A percentile compares a stretch with the other conserved stretches of the same genome.
Evolutionary conservation across 2,888 invertebrate species (phyloP).

Genomic region (Acanthosepion lycidas): DNA sequence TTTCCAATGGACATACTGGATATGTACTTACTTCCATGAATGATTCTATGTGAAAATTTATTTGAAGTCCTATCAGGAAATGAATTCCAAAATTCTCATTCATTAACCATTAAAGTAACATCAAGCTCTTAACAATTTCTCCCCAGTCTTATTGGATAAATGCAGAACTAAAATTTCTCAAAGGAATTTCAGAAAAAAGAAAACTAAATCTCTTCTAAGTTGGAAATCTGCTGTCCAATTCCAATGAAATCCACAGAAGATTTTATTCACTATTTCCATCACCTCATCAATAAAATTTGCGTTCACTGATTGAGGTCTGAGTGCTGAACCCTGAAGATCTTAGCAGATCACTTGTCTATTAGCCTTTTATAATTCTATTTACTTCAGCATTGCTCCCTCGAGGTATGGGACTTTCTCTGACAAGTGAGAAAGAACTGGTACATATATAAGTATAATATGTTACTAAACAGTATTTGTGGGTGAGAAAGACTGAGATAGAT

Average conservation of each 20-base stretch:
- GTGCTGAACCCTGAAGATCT: constrained; percentile 14
- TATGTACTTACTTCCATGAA: neutral
- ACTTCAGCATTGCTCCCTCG: constrained; percentile 18
- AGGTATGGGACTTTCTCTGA: neutral
- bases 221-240: neutral
- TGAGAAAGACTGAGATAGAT: neutral
- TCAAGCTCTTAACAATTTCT: neutral
- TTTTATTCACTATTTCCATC: neutral
- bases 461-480: neutral
- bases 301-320: constrained; percentile 33
- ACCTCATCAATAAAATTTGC: neutral
- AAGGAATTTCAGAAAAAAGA: neutral
- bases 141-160: neutral
- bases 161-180: neutral
- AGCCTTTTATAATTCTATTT: constrained; percentile 22
- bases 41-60: neutral
- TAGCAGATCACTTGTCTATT: constrained; percentile 21
- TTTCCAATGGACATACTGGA: neutral
- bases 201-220: neutral
- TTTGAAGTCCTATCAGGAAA: neutral
- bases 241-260: neutral
- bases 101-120: neutral
- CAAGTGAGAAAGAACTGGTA: neutral
- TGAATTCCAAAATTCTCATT: neutral
- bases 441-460: neutral